Conservation (phyloP, 1,140 invertebrate species). For the Heliothis virescens region DNA sequence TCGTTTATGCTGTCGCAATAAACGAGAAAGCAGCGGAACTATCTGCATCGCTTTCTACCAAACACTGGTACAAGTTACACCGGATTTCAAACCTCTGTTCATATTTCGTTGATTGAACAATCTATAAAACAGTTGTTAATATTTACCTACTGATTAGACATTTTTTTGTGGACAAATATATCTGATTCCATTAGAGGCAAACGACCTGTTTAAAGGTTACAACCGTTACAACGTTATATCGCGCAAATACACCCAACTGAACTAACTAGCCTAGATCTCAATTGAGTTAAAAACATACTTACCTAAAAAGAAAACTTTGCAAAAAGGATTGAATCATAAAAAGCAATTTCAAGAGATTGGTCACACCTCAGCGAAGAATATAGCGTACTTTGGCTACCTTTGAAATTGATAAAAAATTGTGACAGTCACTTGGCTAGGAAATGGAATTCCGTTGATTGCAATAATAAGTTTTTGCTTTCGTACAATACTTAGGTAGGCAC, state of each 20-base stretch:
- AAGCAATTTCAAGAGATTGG: constrained; percentile 36
- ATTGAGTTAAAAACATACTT: not conserved
- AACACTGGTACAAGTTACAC: constrained; percentile 56
- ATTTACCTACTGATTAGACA: not conserved
- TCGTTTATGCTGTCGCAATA: constrained; percentile 17
- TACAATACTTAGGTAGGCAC: not conserved
- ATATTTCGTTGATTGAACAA: constrained; percentile 7
- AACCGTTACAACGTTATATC: too few species aligned
- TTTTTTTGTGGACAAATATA: too few species aligned
- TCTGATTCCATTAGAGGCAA: too few species aligned
- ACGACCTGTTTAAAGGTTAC: too few species aligned
- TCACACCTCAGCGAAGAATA: constrained; percentile 34
- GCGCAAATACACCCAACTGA: not conserved
- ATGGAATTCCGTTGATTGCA: not conserved
- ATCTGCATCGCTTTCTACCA: constrained; percentile 57
- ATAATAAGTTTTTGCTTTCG: constrained; percentile 28
- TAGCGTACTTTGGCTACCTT: not conserved
- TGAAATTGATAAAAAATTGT: constrained; percentile 34
- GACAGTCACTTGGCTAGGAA: constrained; percentile 30
- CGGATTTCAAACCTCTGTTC: constrained; percentile 46
- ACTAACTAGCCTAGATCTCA: not conserved
- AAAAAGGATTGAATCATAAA: constrained; percentile 26
- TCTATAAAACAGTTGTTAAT: not conserved
- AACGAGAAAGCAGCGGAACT: constrained; percentile 41
- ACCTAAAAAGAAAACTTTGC: not conserved